These are phyloP conservation scores for Chorisops tibialis DNA, from an alignment of 2,888 invertebrate species.

Conservation along the genomic window DNA sequence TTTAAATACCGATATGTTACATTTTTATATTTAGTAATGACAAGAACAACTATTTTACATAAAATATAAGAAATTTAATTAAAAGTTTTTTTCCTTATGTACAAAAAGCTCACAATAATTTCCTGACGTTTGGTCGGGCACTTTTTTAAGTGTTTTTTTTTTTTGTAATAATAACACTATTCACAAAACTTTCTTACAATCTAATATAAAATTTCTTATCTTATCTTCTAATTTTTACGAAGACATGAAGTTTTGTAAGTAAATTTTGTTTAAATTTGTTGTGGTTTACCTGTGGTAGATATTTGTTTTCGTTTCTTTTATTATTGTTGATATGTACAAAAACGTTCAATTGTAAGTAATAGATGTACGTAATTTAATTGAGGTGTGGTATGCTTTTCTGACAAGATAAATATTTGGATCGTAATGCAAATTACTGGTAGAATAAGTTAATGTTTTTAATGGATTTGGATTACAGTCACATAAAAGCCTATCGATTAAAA, in stretches of 20 bases:
- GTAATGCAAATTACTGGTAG: too few species aligned
- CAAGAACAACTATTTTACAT: constrained; percentile 4
- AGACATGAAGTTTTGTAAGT: background rate
- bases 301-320: background rate
- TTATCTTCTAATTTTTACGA: background rate
- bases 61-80: background rate
- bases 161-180: background rate
- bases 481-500: too few species aligned
- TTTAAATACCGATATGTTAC: constrained; percentile 9
- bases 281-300: background rate
- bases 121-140: constrained; percentile 24
- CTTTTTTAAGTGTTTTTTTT: constrained; percentile 11
- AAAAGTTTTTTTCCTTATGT: constrained; percentile 6
- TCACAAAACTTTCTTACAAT: background rate
- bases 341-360: too few species aligned
- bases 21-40: background rate
- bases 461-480: too few species aligned
- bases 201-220: background rate
- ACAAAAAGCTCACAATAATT: constrained; percentile 23
- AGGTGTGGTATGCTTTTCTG: too few species aligned
- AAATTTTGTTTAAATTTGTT: background rate
- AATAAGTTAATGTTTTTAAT: too few species aligned
- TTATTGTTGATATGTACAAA: too few species aligned
- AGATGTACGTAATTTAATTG: too few species aligned
- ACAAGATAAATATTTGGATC: too few species aligned